These are phyloP conservation scores for Haliclona indistincta DNA, from an alignment of 37 sponge, comb jelly and placozoan species.

Conservation along the genomic window DNA sequence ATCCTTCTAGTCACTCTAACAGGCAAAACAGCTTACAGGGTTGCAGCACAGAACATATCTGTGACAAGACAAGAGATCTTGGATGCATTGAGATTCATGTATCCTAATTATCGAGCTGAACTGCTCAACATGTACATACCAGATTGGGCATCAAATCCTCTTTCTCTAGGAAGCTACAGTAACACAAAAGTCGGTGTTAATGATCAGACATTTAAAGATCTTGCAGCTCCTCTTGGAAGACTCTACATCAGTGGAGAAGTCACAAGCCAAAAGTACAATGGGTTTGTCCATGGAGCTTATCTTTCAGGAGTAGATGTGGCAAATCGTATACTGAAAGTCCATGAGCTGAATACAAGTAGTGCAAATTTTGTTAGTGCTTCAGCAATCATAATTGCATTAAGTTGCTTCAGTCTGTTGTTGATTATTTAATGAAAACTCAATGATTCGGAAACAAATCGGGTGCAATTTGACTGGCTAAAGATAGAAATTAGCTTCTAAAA, in stretches of 20 bases:
- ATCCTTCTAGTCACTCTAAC: conserved; percentile 13
- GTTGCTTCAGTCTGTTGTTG: too few species aligned
- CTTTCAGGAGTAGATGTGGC: conserved; percentile 9
- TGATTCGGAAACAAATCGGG: too few species aligned
- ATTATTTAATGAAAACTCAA: too few species aligned
- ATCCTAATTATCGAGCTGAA: background rate
- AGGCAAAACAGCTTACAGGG: background rate
- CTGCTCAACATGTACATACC: conserved; percentile 12
- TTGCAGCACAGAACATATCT: background rate
- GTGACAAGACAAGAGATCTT: background rate
- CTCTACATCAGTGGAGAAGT: conserved; percentile 20
- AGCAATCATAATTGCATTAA: too few species aligned
- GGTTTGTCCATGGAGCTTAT: conserved; percentile 28
- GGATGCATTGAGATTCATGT: background rate
- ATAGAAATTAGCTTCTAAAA: too few species aligned
- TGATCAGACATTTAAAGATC: too few species aligned
- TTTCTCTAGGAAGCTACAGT: conserved; percentile 16
- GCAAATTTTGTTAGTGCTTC: too few species aligned
- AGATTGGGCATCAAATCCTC: conserved; percentile 18
- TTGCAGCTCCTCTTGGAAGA: background rate
- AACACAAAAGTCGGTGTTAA: background rate
- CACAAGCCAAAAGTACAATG: conserved; percentile 4
- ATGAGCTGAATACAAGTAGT: too few species aligned
- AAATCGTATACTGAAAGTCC: background rate
- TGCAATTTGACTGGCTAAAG: too few species aligned